phyloP scores from a whole-genome alignment of 2,888 invertebrate genomes.

The Reticulitermes lucifugus region DNA sequence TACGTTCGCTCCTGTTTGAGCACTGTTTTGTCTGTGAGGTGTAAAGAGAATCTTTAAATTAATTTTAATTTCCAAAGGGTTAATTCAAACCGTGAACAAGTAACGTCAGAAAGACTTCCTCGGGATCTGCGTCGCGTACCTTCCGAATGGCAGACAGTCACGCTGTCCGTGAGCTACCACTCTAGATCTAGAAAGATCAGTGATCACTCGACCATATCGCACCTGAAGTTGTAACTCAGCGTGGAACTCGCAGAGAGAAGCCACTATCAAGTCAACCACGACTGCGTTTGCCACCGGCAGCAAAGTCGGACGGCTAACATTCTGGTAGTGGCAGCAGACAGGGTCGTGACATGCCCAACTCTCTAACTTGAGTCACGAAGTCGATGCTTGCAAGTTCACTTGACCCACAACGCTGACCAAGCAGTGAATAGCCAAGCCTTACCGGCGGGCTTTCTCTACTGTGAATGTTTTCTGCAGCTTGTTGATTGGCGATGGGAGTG shows the following conservation, averaged over 20 bases:
- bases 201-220: conserved; percentile 40
- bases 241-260: background rate
- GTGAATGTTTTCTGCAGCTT: background rate
- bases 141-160: background rate
- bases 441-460: background rate
- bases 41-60: too few species aligned
- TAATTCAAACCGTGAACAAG: too few species aligned
- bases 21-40: too few species aligned
- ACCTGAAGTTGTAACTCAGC: conserved; percentile 6
- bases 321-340: background rate
- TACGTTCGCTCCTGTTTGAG: too few species aligned
- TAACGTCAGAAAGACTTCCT: too few species aligned
- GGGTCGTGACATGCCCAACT: conserved; percentile 36
- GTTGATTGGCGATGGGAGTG: too few species aligned
- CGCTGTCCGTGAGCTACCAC: conserved; percentile 7
- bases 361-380: conserved; percentile 25
- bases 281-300: background rate
- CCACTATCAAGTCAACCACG: conserved; percentile 33
- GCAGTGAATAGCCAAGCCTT: background rate
- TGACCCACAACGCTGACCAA: conserved; percentile 19
- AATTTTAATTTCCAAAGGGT: too few species aligned
- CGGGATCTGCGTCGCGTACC: too few species aligned
- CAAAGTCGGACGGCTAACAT: background rate
- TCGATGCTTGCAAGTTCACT: background rate
- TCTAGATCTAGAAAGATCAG: background rate